Base-by-base conservation (phyloP, 2,888 invertebrate species). In the Sicus ferrugineus region DNA sequence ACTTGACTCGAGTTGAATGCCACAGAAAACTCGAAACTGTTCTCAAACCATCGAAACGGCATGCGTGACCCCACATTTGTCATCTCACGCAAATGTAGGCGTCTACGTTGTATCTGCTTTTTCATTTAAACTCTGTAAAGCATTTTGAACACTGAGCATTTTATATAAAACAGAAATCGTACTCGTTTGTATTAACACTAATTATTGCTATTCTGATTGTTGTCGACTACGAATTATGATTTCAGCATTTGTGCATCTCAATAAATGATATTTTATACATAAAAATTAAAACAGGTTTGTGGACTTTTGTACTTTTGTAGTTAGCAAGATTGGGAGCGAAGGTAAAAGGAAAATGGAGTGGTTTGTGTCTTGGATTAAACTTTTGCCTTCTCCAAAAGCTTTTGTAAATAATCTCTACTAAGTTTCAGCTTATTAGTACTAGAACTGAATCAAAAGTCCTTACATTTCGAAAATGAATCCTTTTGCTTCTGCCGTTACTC, bases 231-330 rank as follows among this genome's bases (percentile, higher is more conserved):
- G 5, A 28, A 3, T 31, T 64, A 52, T 64, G 46, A 34, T 50
- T 48, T 38, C 62, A 26, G 28, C 16, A 31, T 70, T 69, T 65
- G 67, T 70, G 70, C 70, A 72, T 72, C 68, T 70, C 62, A 68
- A 72, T 68, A 72, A 67, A 68, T 54, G 31, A 69, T 64, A 46
- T 73, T 73, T 73, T 73, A 70, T 73, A 73, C 68, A 73, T 69
- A 69, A 46, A 50, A 65, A 54, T 54, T 16, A 42, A 42, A 11
- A 42, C n/a, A 14, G 42, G 5, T 16, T n/a, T 26, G 26, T 23
- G 5, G n/a, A 11, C n/a, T 42, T 42, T 42, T 42, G 9, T 42
- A 3, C n/a, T 42, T 42, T 3, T 9, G 42, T 14, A 9, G 42
- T n/a, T 42, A n/a, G 11, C 11, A 42, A 38, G 11, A 11, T 42